A percentile compares a stretch with the other conserved stretches of the same genome.
Conservation (phyloP, 2,888 invertebrate species). For the Petrolisthes cinctipes region DNA sequence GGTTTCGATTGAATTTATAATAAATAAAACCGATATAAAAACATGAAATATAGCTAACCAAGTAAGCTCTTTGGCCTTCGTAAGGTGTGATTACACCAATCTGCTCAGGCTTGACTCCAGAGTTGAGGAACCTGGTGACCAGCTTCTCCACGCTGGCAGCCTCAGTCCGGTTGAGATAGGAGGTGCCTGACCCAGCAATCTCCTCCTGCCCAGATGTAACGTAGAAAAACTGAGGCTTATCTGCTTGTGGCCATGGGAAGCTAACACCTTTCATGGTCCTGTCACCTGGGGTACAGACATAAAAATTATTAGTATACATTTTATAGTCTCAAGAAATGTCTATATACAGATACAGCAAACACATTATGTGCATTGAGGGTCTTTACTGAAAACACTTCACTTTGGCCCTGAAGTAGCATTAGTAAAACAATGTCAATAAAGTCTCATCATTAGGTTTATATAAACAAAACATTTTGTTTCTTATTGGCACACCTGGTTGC, state of each 20-base stretch:
- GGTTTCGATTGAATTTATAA: no score
- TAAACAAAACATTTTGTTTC: no score
- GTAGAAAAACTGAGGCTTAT: slow-evolving; percentile 99
- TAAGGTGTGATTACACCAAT: slow-evolving; percentile 99
- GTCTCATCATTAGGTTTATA: no score
- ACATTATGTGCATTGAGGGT: no score
- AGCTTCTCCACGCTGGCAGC: slow-evolving; percentile 99
- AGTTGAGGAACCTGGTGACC: slow-evolving; percentile 92
- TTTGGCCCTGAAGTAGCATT: no score
- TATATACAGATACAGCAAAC: not conserved
- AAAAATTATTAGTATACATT: not conserved
- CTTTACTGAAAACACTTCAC: no score
- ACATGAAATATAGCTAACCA: slow-evolving; percentile 72
- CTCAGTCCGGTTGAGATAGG: slow-evolving; percentile 97
- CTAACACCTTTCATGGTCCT: slow-evolving; percentile 89
- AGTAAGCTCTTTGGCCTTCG: slow-evolving; percentile 96
- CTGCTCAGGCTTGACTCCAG: slow-evolving; percentile 96
- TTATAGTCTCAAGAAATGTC: not conserved
- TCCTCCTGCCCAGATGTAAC: slow-evolving; percentile 98
- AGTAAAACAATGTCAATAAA: no score
- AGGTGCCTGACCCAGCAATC: slow-evolving; percentile 98
- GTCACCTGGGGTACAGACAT: slow-evolving; percentile 77
- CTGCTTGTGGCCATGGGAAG: slow-evolving; percentile 97
- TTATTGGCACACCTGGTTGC: no score
- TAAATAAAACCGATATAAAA: no score